phyloP scores from a whole-genome alignment of 2,888 invertebrate genomes.

The Torymus auratus region DNA sequence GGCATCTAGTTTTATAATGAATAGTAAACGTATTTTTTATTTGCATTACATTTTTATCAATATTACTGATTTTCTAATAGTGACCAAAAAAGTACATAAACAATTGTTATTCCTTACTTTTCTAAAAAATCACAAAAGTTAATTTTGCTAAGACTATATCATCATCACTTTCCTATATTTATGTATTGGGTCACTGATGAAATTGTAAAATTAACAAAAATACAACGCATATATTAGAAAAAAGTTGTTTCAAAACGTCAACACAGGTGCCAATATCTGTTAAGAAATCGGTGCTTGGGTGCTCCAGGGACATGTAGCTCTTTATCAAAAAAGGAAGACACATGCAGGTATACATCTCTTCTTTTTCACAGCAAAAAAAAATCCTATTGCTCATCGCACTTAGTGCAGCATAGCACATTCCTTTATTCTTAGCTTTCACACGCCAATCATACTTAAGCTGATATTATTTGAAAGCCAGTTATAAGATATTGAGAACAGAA shows the following conservation, averaged over 20 bases:
- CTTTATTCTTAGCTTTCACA: conserved; percentile 37
- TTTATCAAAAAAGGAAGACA: conserved; percentile 45
- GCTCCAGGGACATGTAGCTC: background rate
- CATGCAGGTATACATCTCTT: conserved; percentile 44
- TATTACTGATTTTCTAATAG: too few species aligned
- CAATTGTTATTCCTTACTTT: too few species aligned
- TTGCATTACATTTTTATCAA: background rate
- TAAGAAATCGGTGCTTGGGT: conserved; percentile 19
- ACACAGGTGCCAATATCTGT: conserved; percentile 17
- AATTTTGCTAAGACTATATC: background rate
- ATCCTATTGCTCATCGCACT: conserved; percentile 15
- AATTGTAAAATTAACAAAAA: background rate
- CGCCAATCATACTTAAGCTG: conserved; percentile 41
- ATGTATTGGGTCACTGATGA: background rate
- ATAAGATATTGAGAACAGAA: conserved; percentile 17
- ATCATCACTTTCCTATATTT: too few species aligned
- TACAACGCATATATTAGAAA: background rate
- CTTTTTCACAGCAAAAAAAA: conserved; percentile 25
- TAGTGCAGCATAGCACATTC: conserved; percentile 29
- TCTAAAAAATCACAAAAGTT: background rate
- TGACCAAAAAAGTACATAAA: too few species aligned
- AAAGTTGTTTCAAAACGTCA: conserved; percentile 12
- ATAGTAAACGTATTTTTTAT: conserved; percentile 3
- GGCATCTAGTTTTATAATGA: conserved; percentile 14
- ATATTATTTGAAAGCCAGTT: conserved; percentile 34